Percentiles rank a stretch among this genome's conserved stretches.
Evolutionary conservation across 2,797 vertebrate species (phyloP).

Genomic region (Australoheros facetus): DNA sequence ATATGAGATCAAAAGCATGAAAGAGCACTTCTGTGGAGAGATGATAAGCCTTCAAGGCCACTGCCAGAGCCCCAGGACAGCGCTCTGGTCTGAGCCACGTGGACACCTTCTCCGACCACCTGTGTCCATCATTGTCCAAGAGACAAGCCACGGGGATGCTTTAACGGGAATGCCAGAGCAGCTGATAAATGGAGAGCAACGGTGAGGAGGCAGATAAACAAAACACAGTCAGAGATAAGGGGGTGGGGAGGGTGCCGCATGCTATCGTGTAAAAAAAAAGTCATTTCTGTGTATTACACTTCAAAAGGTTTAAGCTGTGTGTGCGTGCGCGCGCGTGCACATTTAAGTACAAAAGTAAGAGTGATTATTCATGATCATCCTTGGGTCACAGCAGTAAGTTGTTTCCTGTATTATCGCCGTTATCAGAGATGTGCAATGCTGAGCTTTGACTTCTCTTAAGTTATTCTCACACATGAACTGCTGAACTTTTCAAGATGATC

Average conservation of each 20-base stretch:
- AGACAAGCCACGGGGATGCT: conserved; percentile 53
- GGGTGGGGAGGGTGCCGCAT: conserved; percentile 14
- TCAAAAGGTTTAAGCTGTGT: conserved; percentile 38
- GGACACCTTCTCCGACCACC: conserved; percentile 68
- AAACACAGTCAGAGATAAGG: conserved; percentile 58
- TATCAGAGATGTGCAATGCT: neutral
- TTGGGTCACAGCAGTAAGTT: neutral
- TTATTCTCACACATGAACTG: neutral
- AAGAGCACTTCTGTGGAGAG: conserved; percentile 77
- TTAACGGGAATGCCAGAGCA: conserved; percentile 54
- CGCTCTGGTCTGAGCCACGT: conserved; percentile 53
- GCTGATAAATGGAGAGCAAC: conserved; percentile 67
- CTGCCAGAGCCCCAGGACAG: conserved; percentile 63
- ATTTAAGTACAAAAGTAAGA: neutral
- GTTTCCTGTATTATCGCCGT: conserved; percentile 14
- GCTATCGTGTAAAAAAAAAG: conserved; percentile 45
- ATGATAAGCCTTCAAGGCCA: conserved; percentile 79
- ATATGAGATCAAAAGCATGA: conserved; percentile 78
- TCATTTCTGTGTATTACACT: conserved; percentile 64
- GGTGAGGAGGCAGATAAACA: conserved; percentile 67
- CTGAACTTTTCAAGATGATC: too few species aligned
- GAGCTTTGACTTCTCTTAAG: conserved; percentile 23
- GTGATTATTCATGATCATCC: conserved; percentile 31
- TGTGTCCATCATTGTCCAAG: conserved; percentile 70
- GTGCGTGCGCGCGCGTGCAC: neutral